Evolutionary conservation across 2,113 vertebrate species (phyloP).

Genomic region (Eira barbara): DNA sequence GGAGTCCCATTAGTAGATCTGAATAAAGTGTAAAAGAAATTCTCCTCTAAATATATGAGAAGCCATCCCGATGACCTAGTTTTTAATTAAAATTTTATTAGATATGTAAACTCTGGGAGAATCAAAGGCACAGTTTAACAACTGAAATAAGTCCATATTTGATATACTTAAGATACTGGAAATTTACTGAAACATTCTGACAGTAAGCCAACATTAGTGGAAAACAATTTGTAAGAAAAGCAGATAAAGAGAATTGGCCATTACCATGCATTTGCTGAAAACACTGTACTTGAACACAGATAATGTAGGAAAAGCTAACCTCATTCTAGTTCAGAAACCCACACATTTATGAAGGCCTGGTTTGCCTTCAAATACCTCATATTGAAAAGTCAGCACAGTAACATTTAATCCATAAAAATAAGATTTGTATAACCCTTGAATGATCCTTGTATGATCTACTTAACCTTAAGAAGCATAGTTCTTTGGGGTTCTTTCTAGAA

Average conservation of each 20-base stretch:
- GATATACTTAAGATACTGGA: neutral
- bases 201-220: neutral
- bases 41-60: neutral
- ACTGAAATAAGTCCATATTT: neutral
- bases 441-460: neutral
- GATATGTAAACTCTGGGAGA: neutral
- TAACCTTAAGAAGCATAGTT: neutral
- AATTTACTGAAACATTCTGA: neutral
- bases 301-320: neutral
- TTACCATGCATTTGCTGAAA: neutral
- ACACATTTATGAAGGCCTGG: neutral
- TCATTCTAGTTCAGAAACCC: neutral
- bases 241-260: neutral
- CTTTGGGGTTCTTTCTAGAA: neutral
- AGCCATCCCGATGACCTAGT: neutral
- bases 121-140: neutral
- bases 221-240: neutral
- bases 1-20: neutral
- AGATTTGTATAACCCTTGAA: neutral
- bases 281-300: neutral
- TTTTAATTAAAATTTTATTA: constrained; percentile 48
- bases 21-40: neutral
- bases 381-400: neutral
- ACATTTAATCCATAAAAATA: neutral
- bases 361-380: neutral